These are phyloP conservation scores for Cheilinus undulatus DNA, from an alignment of 2,113 vertebrate species.

Conservation along the genomic window DNA sequence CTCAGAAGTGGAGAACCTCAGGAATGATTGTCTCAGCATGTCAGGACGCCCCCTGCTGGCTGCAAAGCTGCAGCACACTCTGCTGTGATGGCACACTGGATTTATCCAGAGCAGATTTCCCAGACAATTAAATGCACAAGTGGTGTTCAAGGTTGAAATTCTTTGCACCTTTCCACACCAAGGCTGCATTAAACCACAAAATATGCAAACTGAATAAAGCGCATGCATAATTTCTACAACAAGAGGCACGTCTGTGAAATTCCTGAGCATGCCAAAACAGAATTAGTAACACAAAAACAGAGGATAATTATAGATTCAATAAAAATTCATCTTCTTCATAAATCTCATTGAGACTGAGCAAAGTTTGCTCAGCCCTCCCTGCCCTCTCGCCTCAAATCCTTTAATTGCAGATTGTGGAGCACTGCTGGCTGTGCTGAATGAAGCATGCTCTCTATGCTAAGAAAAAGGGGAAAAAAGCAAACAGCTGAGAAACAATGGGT, in stretches of 20 bases:
- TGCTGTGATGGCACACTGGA: not conserved
- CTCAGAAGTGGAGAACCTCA: not conserved
- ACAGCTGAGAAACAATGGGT: constrained; percentile 44
- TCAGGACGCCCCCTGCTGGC: constrained; percentile 72
- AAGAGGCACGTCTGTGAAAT: not conserved
- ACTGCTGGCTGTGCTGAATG: constrained; percentile 32
- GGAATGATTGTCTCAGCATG: constrained; percentile 20
- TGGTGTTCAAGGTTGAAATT: not conserved
- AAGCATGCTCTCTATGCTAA: constrained; percentile 16
- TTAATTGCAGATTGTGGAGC: constrained; percentile 52
- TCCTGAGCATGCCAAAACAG: not conserved
- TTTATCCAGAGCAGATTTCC: not conserved
- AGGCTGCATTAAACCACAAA: constrained; percentile 2
- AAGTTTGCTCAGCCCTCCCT: constrained; percentile 11
- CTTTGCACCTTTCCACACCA: not conserved
- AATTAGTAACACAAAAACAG: constrained; percentile 12
- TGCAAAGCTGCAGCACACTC: constrained; percentile 13
- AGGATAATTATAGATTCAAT: constrained; percentile 5
- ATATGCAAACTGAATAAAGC: not conserved
- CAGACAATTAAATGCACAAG: not conserved
- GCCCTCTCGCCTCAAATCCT: constrained; percentile 53
- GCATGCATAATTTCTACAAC: constrained; percentile 1
- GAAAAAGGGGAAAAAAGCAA: constrained; percentile 38
- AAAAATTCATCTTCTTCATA: not conserved
- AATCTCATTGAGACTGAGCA: not conserved